Evolutionary conservation across 2,888 invertebrate genomes (phyloP).

Genomic region (Rhopalosiphum nymphaeae): DNA sequence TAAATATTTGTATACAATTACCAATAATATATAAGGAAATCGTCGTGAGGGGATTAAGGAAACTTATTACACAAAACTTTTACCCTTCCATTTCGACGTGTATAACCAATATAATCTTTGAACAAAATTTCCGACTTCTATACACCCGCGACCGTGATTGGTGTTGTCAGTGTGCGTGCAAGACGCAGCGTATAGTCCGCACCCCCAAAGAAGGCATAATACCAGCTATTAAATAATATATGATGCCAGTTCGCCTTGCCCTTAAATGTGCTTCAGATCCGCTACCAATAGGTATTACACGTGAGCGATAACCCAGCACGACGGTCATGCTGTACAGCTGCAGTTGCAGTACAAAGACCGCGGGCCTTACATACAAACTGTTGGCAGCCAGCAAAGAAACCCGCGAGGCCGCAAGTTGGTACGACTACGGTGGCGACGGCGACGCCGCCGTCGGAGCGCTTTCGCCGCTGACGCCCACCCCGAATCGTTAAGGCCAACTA

Average conservation of each 20-base stretch:
- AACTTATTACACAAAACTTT: background rate
- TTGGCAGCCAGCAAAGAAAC: background rate
- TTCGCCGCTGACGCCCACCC: constrained; percentile 5
- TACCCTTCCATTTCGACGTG: background rate
- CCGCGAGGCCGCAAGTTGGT: constrained; percentile 39
- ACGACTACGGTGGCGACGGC: background rate
- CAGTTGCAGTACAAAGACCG: background rate
- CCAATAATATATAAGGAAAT: background rate
- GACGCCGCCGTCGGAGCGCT: background rate
- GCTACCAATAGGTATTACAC: background rate
- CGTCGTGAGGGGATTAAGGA: background rate
- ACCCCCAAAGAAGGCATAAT: too few species aligned
- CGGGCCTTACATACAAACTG: background rate
- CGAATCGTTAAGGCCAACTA: constrained; percentile 30
- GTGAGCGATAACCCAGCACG: too few species aligned
- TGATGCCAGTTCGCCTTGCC: background rate
- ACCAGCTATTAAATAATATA: background rate
- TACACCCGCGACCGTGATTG: background rate
- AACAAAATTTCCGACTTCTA: background rate
- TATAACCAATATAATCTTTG: background rate
- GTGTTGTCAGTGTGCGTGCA: background rate
- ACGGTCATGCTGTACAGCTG: background rate
- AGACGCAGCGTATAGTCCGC: background rate
- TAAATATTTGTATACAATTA: background rate
- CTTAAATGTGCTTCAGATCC: background rate